A percentile compares a stretch with the other conserved stretches of the same genome.
phyloP scores from a whole-genome alignment of 1,140 invertebrate species.

The Delia radicum region DNA sequence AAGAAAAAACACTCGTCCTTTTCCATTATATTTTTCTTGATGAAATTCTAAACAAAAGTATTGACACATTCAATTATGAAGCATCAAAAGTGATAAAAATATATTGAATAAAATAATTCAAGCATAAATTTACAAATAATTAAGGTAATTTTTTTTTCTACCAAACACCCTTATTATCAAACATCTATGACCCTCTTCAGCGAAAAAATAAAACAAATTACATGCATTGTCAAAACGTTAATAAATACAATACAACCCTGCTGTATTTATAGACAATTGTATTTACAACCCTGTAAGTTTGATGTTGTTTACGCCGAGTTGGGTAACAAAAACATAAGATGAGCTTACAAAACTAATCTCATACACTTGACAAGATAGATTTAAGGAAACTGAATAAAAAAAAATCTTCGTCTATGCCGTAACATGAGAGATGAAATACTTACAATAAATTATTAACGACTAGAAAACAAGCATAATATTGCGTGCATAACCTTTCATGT shows the following conservation, averaged over 20 bases:
- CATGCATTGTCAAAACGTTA: neutral
- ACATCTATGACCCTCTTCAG: too few species aligned
- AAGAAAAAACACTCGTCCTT: too few species aligned
- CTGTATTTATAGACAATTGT: too few species aligned
- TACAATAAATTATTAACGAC: neutral
- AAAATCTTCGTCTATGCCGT: neutral
- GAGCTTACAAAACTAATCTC: slow-evolving; percentile 1
- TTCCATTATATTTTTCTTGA: neutral
- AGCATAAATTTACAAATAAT: neutral
- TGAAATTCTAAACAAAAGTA: neutral
- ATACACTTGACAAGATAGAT: neutral
- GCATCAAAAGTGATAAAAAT: neutral
- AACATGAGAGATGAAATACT: neutral
- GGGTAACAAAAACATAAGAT: neutral
- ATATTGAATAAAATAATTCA: neutral
- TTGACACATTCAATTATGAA: slow-evolving; percentile 1
- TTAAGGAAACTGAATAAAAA: neutral
- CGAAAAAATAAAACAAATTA: neutral
- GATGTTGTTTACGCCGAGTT: neutral
- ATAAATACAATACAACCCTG: neutral
- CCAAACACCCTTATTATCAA: neutral
- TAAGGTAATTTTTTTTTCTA: neutral
- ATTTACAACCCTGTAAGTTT: neutral
- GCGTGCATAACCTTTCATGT: neutral
- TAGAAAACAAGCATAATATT: neutral